Evolutionary conservation across 2,888 invertebrate genomes (phyloP).

Genomic region (Nephrocerus scutellatus): DNA sequence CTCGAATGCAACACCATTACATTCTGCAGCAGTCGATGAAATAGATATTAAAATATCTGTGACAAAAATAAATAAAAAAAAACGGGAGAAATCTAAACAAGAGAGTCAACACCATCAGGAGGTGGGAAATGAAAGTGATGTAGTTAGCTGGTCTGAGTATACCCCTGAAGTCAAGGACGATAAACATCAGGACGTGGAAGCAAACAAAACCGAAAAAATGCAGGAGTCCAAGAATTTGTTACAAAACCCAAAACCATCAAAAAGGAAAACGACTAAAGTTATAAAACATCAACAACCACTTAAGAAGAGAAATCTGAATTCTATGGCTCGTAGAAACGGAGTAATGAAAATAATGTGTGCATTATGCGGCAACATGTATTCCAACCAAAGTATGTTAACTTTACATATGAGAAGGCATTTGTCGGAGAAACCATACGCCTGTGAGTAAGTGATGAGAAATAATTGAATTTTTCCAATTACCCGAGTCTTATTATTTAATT

Average conservation of each 20-base stretch:
- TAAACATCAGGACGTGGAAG: not conserved
- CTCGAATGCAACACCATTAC: conserved; percentile 14
- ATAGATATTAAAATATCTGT: conserved; percentile 14
- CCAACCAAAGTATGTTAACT: conserved; percentile 40
- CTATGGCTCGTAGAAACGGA: too few relatives aligned
- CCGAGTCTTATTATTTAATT: too few relatives aligned
- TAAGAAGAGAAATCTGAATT: too few relatives aligned
- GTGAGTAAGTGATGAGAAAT: conserved; percentile 40
- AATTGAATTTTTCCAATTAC: too few relatives aligned
- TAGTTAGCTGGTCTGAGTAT: too few relatives aligned
- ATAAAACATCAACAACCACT: too few relatives aligned
- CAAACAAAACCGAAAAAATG: not conserved
- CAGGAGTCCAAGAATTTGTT: too few relatives aligned
- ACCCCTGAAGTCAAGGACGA: too few relatives aligned
- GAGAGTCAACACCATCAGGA: too few relatives aligned
- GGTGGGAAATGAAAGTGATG: too few relatives aligned
- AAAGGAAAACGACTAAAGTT: too few relatives aligned
- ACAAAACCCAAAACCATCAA: too few relatives aligned
- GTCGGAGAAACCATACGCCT: conserved; percentile 43
- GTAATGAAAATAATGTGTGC: conserved; percentile 41
- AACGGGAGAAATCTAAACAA: not conserved
- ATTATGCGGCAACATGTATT: conserved; percentile 45
- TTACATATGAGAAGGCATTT: conserved; percentile 47
- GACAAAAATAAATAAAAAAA: conserved; percentile 2
- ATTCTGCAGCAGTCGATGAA: conserved; percentile 15